Percentiles rank a stretch among this genome's conserved stretches.
Evolutionary conservation across 2,888 invertebrate genomes (phyloP).

Genomic region (Parelbella ahira): DNA sequence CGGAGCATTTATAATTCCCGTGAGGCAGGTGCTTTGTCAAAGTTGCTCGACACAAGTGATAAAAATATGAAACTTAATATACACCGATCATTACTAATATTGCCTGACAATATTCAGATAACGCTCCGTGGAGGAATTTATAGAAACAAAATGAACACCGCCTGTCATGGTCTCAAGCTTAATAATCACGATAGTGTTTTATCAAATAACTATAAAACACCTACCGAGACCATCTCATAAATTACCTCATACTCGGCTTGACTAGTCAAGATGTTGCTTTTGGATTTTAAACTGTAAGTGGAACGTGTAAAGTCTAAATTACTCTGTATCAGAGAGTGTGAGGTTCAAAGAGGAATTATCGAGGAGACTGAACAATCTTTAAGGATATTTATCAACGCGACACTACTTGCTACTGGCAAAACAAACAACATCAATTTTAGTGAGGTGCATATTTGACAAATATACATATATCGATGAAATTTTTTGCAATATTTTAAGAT

Average conservation of each 20-base stretch:
- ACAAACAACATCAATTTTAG: conserved; percentile 68
- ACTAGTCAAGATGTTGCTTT: conserved; percentile 30
- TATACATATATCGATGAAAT: conserved; percentile 11
- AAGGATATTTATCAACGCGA: conserved; percentile 78
- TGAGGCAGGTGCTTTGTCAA: conserved; percentile 30
- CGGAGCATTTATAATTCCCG: conserved; percentile 9
- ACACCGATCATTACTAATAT: conserved; percentile 44
- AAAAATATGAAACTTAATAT: conserved; percentile 37
- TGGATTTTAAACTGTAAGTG: conserved; percentile 36
- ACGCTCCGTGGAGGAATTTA: conserved; percentile 53
- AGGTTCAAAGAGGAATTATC: conserved; percentile 71
- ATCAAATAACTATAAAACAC: conserved; percentile 79
- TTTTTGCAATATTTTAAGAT: conserved; percentile 23
- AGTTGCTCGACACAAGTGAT: conserved; percentile 22
- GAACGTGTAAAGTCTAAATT: conserved; percentile 36
- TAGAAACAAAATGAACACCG: conserved; percentile 63
- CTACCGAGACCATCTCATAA: conserved; percentile 68
- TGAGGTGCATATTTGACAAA: conserved; percentile 29
- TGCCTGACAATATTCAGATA: conserved; percentile 50
- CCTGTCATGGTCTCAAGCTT: conserved; percentile 66
- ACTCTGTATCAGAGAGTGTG: conserved; percentile 43
- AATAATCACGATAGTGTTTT: conserved; percentile 77
- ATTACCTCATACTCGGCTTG: conserved; percentile 55
- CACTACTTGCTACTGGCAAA: conserved; percentile 78
- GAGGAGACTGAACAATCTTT: conserved; percentile 72